These are phyloP conservation scores for Thalassoma bifasciatum DNA, from an alignment of 2,113 vertebrate species.

Conservation along the genomic window DNA sequence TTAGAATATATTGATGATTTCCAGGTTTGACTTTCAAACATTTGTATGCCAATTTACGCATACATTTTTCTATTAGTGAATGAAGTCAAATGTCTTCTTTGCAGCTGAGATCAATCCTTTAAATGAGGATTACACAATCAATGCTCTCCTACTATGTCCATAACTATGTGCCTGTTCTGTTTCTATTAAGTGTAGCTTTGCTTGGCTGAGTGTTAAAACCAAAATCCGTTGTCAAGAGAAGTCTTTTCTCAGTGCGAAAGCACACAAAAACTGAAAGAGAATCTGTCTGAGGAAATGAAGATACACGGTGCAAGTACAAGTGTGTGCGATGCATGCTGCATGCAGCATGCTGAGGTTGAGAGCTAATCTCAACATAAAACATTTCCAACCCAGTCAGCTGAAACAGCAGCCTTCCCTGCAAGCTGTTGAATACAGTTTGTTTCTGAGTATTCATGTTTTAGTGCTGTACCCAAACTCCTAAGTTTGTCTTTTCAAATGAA, in stretches of 20 bases:
- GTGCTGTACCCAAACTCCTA: constrained; percentile 7
- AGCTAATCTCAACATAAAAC: constrained; percentile 55
- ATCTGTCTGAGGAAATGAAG: constrained; percentile 34
- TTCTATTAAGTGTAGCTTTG: constrained; percentile 11
- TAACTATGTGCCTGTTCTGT: background rate
- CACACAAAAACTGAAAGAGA: constrained; percentile 29
- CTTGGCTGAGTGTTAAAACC: constrained; percentile 30
- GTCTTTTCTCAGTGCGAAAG: constrained; percentile 23
- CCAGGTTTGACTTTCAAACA: no score
- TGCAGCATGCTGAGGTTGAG: constrained; percentile 38
- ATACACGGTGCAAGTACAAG: constrained; percentile 6
- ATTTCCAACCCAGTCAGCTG: constrained; percentile 41
- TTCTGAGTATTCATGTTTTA: background rate
- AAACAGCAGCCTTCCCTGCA: constrained; percentile 25
- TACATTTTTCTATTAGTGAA: no score
- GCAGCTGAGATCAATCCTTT: constrained; percentile 18
- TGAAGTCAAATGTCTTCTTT: background rate
- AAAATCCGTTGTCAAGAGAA: constrained; percentile 18
- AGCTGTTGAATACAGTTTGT: constrained; percentile 31
- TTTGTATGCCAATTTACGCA: no score
- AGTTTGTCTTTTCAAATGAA: background rate
- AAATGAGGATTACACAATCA: background rate
- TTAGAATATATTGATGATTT: no score
- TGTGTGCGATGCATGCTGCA: constrained; percentile 42
- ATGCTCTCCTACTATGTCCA: background rate